Percentiles rank a stretch among this genome's conserved stretches.
Conservation (phyloP, 1,140 invertebrate species). For the Penaeus vannamei region DNA sequence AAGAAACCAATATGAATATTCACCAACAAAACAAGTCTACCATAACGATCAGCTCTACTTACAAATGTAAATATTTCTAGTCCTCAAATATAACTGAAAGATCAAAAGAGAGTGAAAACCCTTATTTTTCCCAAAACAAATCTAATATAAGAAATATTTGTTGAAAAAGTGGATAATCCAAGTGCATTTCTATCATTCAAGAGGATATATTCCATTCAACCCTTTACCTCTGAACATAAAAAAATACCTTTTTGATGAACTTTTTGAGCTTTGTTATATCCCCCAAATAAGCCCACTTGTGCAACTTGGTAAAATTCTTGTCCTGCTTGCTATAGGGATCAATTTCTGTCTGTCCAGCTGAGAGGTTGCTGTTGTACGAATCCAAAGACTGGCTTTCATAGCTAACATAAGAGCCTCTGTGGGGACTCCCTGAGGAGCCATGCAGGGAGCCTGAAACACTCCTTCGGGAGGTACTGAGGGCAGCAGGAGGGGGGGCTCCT, state of each 20-base stretch:
- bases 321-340: conserved; percentile 46
- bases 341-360: neutral
- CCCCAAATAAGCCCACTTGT: conserved; percentile 51
- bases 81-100: no score
- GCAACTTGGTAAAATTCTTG: conserved; percentile 53
- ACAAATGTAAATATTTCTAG: no score
- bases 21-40: no score
- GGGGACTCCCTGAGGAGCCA: conserved; percentile 23
- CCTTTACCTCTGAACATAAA: neutral
- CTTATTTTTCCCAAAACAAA: no score
- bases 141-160: no score
- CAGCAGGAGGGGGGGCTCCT: neutral
- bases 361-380: conserved; percentile 41
- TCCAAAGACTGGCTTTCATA: conserved; percentile 56
- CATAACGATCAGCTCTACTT: no score
- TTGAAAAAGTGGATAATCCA: no score
- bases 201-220: no score
- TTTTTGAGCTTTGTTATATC: conserved; percentile 50
- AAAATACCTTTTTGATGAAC: conserved; percentile 54
- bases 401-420: conserved; percentile 50
- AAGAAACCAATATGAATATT: no score
- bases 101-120: no score
- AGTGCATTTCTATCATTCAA: no score
- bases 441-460: conserved; percentile 40
- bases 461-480: conserved; percentile 19